A percentile compares a stretch with the other conserved stretches of the same genome.
Conservation (phyloP, 2,888 invertebrate species). For the Ypsolopha sequella region DNA sequence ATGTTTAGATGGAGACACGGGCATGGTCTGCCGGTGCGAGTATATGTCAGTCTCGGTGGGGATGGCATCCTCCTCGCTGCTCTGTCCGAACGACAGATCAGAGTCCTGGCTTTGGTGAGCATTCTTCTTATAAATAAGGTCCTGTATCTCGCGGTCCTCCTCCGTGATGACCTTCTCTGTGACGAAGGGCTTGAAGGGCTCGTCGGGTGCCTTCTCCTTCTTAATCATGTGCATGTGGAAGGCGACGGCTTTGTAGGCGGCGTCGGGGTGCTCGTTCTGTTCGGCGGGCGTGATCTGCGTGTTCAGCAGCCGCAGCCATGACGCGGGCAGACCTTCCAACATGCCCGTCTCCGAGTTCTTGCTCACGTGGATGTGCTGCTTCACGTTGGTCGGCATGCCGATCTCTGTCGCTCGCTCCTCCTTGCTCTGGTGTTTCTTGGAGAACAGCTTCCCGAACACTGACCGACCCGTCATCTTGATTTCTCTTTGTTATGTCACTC, state of each 20-base stretch:
- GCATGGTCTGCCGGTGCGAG: constrained; percentile 67
- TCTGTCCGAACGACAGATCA: constrained; percentile 60
- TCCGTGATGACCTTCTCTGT: constrained; percentile 85
- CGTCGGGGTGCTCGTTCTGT: constrained; percentile 90
- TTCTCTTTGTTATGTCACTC: constrained; percentile 16
- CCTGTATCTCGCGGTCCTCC: constrained; percentile 86
- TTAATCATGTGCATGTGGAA: constrained; percentile 91
- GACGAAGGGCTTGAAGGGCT: constrained; percentile 84
- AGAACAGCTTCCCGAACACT: constrained; percentile 63
- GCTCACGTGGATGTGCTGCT: constrained; percentile 89
- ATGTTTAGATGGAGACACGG: constrained; percentile 56
- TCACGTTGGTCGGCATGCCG: constrained; percentile 87
- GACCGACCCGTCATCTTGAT: constrained; percentile 63
- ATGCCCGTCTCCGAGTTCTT: constrained; percentile 86
- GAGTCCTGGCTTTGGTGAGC: constrained; percentile 77
- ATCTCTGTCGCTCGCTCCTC: constrained; percentile 76
- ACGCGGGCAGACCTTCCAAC: constrained; percentile 86
- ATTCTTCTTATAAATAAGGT: constrained; percentile 79
- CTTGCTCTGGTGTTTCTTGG: constrained; percentile 50
- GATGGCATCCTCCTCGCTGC: constrained; percentile 65
- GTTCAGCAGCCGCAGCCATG: constrained; percentile 85
- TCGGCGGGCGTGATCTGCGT: constrained; percentile 88
- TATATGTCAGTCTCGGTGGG: constrained; percentile 34
- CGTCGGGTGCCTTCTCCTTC: constrained; percentile 80
- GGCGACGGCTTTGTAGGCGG: constrained; percentile 91